phyloP scores from a whole-genome alignment of 2,113 vertebrate genomes.

The Halcyon senegalensis region DNA sequence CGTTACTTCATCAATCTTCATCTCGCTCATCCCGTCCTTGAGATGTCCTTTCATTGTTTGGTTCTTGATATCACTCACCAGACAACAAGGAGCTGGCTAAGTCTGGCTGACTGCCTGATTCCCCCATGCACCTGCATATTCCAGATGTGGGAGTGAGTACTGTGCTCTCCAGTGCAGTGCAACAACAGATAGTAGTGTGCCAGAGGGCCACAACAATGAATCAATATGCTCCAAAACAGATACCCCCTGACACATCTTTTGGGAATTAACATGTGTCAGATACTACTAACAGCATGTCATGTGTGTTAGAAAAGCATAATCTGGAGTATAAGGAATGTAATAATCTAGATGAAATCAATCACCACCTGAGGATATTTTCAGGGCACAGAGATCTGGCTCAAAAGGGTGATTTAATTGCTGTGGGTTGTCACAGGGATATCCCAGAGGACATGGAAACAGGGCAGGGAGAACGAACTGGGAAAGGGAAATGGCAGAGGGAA shows the following conservation, averaged over 20 bases:
- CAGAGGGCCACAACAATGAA: too few species aligned
- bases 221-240: too few species aligned
- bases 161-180: too few species aligned
- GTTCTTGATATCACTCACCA: too few species aligned
- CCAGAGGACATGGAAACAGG: accelerated
- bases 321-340: neutral
- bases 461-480: neutral
- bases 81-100: too few species aligned
- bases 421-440: neutral
- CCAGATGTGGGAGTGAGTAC: too few species aligned
- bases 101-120: too few species aligned
- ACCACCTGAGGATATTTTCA: neutral
- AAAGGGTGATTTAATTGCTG: neutral
- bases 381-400: neutral
- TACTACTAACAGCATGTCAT: neutral
- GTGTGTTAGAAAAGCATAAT: neutral
- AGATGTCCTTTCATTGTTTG: too few species aligned
- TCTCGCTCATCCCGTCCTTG: too few species aligned
- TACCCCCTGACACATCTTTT: neutral
- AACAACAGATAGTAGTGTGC: too few species aligned
- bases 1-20: too few species aligned
- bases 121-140: too few species aligned
- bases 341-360: neutral
- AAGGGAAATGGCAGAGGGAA: accelerated
- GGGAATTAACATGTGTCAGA: neutral